Percentiles rank a stretch among this genome's conserved stretches.
Evolutionary conservation across 2,113 vertebrate genomes (phyloP).

Genomic region (Paralichthys olivaceus): DNA sequence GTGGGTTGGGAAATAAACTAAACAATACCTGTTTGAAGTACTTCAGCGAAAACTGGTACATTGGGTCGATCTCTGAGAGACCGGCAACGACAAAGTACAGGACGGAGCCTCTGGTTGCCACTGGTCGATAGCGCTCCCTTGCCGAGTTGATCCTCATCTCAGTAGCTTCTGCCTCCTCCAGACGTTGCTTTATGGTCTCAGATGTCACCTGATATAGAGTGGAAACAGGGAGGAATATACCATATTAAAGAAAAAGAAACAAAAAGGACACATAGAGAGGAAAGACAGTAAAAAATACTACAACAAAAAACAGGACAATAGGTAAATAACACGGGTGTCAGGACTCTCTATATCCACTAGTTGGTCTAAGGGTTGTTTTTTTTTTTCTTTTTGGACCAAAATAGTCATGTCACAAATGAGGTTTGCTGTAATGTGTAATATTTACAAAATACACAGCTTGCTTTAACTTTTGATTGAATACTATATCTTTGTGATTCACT

Average conservation of each 20-base stretch:
- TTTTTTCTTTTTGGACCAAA: too few species aligned
- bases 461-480: too few species aligned
- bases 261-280: background rate
- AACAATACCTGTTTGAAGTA: constrained; percentile 88
- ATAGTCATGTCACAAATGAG: too few species aligned
- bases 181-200: constrained; percentile 81
- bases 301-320: too few species aligned
- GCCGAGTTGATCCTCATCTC: constrained; percentile 84
- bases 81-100: constrained; percentile 86
- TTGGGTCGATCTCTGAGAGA: constrained; percentile 87
- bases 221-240: background rate
- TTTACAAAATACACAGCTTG: too few species aligned
- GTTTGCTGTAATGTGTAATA: too few species aligned
- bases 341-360: too few species aligned
- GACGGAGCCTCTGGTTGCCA: constrained; percentile 83
- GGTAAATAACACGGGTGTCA: background rate
- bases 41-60: constrained; percentile 90
- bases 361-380: too few species aligned
- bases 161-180: constrained; percentile 84
- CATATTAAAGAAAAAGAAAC: background rate
- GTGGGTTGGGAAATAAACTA: background rate
- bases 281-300: background rate
- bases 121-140: constrained; percentile 82
- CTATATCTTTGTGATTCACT: background rate
- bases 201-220: constrained; percentile 77